A percentile compares a stretch with the other conserved stretches of the same genome.
Evolutionary conservation across 1,140 invertebrate genomes (phyloP).

Genomic region (Scaptomyza pallida): DNA sequence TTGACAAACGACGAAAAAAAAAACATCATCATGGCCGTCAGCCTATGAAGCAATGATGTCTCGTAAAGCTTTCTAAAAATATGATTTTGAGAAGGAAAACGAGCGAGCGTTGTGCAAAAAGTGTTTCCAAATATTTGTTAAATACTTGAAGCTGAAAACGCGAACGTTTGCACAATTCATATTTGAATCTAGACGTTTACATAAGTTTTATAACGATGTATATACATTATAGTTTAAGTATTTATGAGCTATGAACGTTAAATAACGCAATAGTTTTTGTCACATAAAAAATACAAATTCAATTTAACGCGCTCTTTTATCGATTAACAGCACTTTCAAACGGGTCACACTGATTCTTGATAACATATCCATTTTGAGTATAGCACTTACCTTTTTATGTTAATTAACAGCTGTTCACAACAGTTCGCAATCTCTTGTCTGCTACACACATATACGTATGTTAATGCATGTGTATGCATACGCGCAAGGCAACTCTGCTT

Average conservation of each 20-base stretch:
- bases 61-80: conserved; percentile 40
- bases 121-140: background rate
- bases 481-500: conserved; percentile 23
- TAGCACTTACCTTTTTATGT: conserved; percentile 20
- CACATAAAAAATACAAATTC: background rate
- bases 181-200: background rate
- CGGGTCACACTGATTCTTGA: background rate
- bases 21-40: conserved; percentile 37
- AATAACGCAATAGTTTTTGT: background rate
- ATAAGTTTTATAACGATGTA: too few relatives aligned
- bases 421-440: background rate
- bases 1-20: conserved; percentile 31
- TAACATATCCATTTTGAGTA: conserved; percentile 28
- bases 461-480: conserved; percentile 13
- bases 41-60: conserved; percentile 32
- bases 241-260: too few relatives aligned
- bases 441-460: background rate
- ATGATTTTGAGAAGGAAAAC: background rate
- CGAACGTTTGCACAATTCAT: background rate
- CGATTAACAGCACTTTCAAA: background rate
- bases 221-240: too few relatives aligned
- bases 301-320: background rate
- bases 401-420: conserved; percentile 9
- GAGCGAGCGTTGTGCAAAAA: conserved; percentile 8
- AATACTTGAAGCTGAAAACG: background rate